A percentile compares a stretch with the other conserved stretches of the same genome.
These are phyloP conservation scores for Trialeurodes vaporariorum DNA, from an alignment of 1,140 invertebrate genomes.

Conservation along the genomic window DNA sequence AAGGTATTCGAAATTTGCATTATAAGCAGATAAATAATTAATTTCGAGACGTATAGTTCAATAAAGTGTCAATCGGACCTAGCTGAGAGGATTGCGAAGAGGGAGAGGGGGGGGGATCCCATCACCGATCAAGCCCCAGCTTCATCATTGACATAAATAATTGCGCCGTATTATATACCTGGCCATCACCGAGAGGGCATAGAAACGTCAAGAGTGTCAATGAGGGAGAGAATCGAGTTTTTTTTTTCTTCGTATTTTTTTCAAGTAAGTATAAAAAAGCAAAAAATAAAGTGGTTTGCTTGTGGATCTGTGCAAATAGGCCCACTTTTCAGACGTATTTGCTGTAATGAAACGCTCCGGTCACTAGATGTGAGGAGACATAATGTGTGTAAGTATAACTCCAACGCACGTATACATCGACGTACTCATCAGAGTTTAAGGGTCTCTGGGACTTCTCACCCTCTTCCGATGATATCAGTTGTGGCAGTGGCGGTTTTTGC, in stretches of 20 bases:
- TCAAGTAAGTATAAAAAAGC: too few species aligned
- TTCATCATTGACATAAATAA: constrained; percentile 5
- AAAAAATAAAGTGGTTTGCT: constrained; percentile 4
- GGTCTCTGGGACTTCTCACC: too few species aligned
- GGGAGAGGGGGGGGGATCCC: neutral
- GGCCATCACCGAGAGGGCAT: neutral
- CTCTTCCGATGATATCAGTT: too few species aligned
- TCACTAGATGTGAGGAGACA: too few species aligned
- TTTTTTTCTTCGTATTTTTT: too few species aligned
- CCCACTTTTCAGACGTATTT: too few species aligned
- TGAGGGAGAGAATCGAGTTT: neutral
- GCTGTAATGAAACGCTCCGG: too few species aligned
- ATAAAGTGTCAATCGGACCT: constrained; percentile 15
- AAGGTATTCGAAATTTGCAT: neutral
- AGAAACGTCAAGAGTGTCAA: neutral
- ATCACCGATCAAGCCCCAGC: neutral
- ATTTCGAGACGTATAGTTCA: constrained; percentile 5
- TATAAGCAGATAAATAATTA: neutral
- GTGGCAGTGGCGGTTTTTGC: too few species aligned
- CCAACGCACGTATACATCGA: too few species aligned
- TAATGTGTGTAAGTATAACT: too few species aligned
- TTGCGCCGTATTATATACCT: constrained; percentile 18
- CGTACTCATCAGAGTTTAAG: too few species aligned
- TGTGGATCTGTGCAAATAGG: constrained; percentile 2
- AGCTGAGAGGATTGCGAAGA: neutral